Evolutionary conservation across 2,797 vertebrate species (phyloP), one percentile per base, ranked within the genome.

Genomic region (Intellagama lesueurii): DNA sequence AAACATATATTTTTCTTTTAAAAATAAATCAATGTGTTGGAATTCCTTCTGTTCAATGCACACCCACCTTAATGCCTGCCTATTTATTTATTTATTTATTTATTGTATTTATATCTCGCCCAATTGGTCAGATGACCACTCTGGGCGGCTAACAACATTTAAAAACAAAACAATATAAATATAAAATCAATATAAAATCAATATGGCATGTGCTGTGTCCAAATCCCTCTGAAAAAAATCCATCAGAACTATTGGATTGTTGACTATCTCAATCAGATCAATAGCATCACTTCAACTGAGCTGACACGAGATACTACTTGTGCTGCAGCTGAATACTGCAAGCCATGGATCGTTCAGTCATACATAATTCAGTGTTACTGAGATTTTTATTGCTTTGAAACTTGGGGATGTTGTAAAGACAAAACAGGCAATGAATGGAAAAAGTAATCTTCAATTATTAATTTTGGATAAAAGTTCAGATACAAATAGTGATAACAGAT

Each of bases 301-400:
- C 69, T 78, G 81, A 77, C 73, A 83, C 2, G 26, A 76, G 22
- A 66, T 28, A 75, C 32, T 30, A 81, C 81, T 81, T 56, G 77
- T 69, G 66, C 79, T 82, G 75, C 70, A 44, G 28, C 56, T 88
- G 52, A 26, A 28, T 88, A 66, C 40, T 88, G 72, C 35, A 49
- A 12, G 44, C 35, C 4, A 14, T 5, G 52, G 30, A 83, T 88
- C 81, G 76, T 64, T 88, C 52, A 32, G 60, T 47, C 56, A 83
- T 88, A 35, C 70, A 68, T 83, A 83, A 88, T 83, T 77, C 81
- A 88, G 56, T 83, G 76, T 32, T 68, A 60, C 70, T 77, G 72
- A 83, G 7, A 83, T 83, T 12, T 49, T 68, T 22, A 77, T 66
- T 77, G 60, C 72, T 76, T 83, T 69, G 73, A 78, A 52, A 14